phyloP scores from a whole-genome alignment of 2,888 invertebrate genomes.

The Heliconius aoede region DNA sequence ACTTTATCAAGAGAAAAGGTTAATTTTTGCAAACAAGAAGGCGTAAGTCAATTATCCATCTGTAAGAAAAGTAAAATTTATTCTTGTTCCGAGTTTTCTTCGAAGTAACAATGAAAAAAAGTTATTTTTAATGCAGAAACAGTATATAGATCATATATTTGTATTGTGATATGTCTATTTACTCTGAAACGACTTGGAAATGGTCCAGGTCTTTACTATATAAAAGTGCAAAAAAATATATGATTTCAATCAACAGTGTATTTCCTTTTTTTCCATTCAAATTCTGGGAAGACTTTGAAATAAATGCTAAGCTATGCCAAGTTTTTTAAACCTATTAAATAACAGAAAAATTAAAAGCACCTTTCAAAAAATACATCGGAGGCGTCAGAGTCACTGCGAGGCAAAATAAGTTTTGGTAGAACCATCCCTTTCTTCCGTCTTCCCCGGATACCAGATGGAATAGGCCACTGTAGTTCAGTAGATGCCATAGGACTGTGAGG shows the following conservation, averaged over 20 bases:
- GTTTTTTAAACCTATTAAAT: no score
- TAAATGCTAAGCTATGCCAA: no score
- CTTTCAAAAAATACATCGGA: constrained; percentile 86
- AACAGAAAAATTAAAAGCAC: constrained; percentile 58
- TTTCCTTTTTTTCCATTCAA: no score
- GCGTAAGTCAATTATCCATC: constrained; percentile 30
- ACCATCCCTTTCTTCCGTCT: constrained; percentile 89
- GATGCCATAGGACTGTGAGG: constrained; percentile 89
- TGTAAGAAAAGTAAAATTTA: constrained; percentile 37
- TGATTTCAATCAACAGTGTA: background rate
- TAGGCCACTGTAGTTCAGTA: constrained; percentile 86
- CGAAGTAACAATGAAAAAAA: constrained; percentile 34
- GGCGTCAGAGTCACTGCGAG: constrained; percentile 89
- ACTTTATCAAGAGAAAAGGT: constrained; percentile 40
- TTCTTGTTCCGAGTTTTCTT: constrained; percentile 36
- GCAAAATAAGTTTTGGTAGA: constrained; percentile 89
- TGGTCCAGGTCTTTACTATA: constrained; percentile 37
- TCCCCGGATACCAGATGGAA: constrained; percentile 83
- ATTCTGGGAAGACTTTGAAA: no score
- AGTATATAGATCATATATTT: constrained; percentile 18
- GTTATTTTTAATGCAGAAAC: constrained; percentile 35
- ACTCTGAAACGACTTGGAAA: constrained; percentile 41
- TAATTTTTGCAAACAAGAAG: constrained; percentile 40
- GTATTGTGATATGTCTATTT: constrained; percentile 23
- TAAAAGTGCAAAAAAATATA: constrained; percentile 8